Evolutionary conservation across 2,113 vertebrate species (phyloP).

Genomic region (Rynchops niger): DNA sequence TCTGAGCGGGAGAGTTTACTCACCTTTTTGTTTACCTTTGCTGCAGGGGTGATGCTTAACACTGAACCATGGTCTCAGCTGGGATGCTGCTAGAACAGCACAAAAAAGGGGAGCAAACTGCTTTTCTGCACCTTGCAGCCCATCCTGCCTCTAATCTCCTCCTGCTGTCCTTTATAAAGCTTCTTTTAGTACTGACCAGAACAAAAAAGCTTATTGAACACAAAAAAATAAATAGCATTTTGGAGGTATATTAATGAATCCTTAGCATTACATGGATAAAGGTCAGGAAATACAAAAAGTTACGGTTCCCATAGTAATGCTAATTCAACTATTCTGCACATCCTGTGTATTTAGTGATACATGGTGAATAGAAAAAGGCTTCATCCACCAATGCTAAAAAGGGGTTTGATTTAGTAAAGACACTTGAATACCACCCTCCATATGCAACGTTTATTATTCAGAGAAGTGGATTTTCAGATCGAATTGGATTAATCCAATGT

Average conservation of each 20-base stretch:
- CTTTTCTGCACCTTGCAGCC: background rate
- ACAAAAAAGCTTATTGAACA: background rate
- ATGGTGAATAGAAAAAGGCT: background rate
- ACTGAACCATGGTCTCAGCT: background rate
- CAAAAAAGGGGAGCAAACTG: background rate
- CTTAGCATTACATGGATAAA: background rate
- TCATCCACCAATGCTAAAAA: background rate
- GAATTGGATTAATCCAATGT: background rate
- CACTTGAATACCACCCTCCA: background rate
- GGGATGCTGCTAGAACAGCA: background rate
- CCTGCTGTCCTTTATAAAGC: background rate
- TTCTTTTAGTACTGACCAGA: background rate
- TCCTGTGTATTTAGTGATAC: background rate
- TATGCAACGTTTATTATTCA: background rate
- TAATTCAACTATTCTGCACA: background rate
- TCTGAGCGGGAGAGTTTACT: background rate
- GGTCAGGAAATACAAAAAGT: constrained; percentile 2
- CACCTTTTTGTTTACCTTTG: background rate
- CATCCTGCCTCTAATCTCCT: background rate
- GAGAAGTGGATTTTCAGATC: background rate
- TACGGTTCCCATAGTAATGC: constrained; percentile 16
- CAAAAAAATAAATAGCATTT: background rate
- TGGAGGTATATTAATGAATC: background rate
- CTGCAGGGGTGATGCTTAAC: background rate
- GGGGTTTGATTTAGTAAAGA: background rate